A percentile compares a stretch with the other conserved stretches of the same genome.
These are phyloP conservation scores for Hoplostethus atlanticus DNA, from an alignment of 2,797 vertebrate species.

Conservation along the genomic window DNA sequence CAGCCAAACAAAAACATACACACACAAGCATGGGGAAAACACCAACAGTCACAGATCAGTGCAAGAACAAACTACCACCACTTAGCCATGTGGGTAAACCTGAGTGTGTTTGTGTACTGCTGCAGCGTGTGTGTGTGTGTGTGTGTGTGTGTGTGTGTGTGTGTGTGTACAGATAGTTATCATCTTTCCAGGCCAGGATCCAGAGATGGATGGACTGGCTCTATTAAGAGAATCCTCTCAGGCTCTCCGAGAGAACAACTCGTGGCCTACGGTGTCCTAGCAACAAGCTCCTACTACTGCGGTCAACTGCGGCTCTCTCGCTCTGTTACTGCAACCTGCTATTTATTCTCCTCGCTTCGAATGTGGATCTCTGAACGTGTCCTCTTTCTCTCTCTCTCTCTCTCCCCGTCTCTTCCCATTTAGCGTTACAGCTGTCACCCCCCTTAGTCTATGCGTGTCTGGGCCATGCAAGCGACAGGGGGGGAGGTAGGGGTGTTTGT, in stretches of 20 bases:
- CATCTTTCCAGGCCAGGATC: conserved; percentile 61
- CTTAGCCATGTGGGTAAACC: conserved; percentile 21
- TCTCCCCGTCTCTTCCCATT: conserved; percentile 40
- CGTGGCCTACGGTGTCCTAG: conserved; percentile 84
- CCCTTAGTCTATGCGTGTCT: conserved; percentile 28
- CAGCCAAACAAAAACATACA: conserved; percentile 20
- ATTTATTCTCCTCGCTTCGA: conserved; percentile 69
- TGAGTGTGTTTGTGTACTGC: conserved; percentile 38
- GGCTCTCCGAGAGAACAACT: conserved; percentile 75
- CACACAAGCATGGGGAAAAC: background rate
- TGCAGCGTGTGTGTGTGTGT: conserved; percentile 15
- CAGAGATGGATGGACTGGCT: conserved; percentile 67
- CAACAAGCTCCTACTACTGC: conserved; percentile 84
- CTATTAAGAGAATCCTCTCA: conserved; percentile 69
- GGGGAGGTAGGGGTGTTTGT: too few relatives aligned
- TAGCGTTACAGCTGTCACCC: conserved; percentile 55
- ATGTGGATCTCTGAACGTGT: conserved; percentile 53
- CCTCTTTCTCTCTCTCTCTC: background rate
- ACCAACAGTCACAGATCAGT: conserved; percentile 32
- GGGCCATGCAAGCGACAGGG: too few relatives aligned
- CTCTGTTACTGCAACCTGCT: conserved; percentile 70
- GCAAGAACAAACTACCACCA: conserved; percentile 46
- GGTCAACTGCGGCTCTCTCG: conserved; percentile 72
- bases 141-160: conserved; percentile 11
- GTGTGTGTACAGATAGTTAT: conserved; percentile 42